phyloP scores from a whole-genome alignment of 2,888 invertebrate genomes.

The Pyrgus malvae region DNA sequence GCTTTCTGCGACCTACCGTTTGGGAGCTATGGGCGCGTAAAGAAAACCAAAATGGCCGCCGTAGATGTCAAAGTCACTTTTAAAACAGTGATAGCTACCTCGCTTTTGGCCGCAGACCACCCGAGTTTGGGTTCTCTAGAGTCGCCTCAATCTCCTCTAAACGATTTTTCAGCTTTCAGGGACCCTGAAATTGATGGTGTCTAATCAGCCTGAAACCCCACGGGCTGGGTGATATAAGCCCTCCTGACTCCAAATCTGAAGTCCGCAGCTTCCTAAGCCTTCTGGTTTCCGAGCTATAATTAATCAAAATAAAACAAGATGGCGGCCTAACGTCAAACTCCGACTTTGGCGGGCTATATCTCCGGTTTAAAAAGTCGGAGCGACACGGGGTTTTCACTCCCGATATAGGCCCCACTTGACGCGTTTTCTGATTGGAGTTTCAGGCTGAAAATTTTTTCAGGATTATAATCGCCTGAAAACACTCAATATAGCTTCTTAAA shows the following conservation, averaged over 20 bases:
- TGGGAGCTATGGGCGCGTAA: background rate
- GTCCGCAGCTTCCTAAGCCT: background rate
- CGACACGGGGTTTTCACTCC: background rate
- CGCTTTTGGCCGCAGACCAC: background rate
- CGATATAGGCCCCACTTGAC: background rate
- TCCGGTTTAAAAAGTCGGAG: too few species aligned
- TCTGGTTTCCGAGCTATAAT: background rate
- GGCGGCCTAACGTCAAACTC: too few species aligned
- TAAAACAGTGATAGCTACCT: background rate
- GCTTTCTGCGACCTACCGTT: background rate
- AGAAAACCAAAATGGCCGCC: slow-evolving; percentile 1
- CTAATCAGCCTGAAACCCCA: background rate
- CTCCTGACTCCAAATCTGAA: background rate
- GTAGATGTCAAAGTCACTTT: background rate
- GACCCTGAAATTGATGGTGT: too few species aligned
- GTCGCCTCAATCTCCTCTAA: background rate
- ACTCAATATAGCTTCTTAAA: background rate
- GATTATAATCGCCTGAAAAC: background rate
- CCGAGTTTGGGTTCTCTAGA: background rate
- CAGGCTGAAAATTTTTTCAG: background rate
- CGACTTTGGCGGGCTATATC: too few species aligned
- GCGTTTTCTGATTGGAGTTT: background rate
- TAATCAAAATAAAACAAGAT: background rate
- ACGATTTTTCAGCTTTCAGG: background rate
- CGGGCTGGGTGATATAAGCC: background rate